Conservation (phyloP, 2,113 vertebrate genomes). For the Python bivittatus region DNA sequence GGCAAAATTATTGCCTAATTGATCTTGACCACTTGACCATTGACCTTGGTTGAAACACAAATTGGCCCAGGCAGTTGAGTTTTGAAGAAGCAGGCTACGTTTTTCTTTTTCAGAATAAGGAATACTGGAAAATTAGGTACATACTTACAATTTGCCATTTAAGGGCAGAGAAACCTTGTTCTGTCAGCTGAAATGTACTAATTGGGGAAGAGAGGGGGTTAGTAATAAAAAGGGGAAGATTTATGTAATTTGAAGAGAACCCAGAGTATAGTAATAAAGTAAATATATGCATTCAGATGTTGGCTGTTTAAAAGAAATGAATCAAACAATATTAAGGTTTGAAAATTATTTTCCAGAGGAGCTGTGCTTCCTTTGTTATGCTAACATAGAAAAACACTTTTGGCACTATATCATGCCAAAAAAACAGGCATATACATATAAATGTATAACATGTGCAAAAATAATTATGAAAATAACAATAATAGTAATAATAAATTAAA, state of each 20-base stretch:
- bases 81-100: background rate
- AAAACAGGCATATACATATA: background rate
- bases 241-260: background rate
- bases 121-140: background rate
- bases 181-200: background rate
- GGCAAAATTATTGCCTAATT: background rate
- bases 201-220: background rate
- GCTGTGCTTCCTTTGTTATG: slow-evolving; percentile 19
- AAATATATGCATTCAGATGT: slow-evolving; percentile 23
- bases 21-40: background rate
- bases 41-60: background rate
- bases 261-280: background rate
- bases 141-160: background rate
- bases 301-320: slow-evolving; percentile 29
- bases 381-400: slow-evolving; percentile 11
- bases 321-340: slow-evolving; percentile 13
- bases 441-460: background rate
- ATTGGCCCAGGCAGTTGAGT: background rate
- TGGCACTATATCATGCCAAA: background rate
- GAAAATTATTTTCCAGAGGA: slow-evolving; percentile 23
- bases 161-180: background rate
- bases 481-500: background rate
- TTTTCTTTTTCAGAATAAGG: background rate
- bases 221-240: background rate
- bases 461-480: background rate